Conservation (phyloP, 1,140 invertebrate genomes). For the Scylla paramamosain region DNA sequence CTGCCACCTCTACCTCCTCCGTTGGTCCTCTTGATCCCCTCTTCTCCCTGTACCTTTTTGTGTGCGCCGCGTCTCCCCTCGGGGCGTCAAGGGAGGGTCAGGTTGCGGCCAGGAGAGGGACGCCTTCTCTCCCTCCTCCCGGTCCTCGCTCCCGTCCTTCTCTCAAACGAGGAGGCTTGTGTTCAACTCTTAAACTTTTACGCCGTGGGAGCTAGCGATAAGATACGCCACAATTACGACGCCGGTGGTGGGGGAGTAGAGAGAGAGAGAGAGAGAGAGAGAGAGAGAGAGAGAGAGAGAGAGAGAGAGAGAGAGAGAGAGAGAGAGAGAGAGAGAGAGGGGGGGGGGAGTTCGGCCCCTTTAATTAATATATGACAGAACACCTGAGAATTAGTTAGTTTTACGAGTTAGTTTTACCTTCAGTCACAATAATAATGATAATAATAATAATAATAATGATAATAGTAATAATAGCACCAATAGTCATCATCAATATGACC, state of each 20-base stretch:
- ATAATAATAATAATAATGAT: too few relatives aligned
- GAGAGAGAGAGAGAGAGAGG: too few relatives aligned
- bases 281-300: not conserved
- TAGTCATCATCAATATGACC: too few relatives aligned
- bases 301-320: not conserved
- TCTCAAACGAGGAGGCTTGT: not conserved
- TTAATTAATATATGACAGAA: too few relatives aligned
- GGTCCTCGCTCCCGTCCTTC: not conserved
- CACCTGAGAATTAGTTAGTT: too few relatives aligned
- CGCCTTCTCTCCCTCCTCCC: not conserved
- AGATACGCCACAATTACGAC: not conserved
- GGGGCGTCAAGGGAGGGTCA: not conserved
- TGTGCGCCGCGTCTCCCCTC: not conserved
- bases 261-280: slow-evolving; percentile 19
- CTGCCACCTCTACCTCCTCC: too few relatives aligned
- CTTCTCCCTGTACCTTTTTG: not conserved
- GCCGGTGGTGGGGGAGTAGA: not conserved
- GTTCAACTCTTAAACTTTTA: slow-evolving; percentile 14
- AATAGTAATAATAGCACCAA: too few relatives aligned
- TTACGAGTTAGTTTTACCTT: too few relatives aligned
- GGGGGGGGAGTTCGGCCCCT: too few relatives aligned
- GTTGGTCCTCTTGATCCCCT: not conserved
- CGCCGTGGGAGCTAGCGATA: not conserved
- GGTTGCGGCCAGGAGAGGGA: not conserved
- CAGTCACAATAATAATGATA: too few relatives aligned